Evolutionary conservation across 2,797 vertebrate genomes (phyloP).

Genomic region (Merluccius polli): DNA sequence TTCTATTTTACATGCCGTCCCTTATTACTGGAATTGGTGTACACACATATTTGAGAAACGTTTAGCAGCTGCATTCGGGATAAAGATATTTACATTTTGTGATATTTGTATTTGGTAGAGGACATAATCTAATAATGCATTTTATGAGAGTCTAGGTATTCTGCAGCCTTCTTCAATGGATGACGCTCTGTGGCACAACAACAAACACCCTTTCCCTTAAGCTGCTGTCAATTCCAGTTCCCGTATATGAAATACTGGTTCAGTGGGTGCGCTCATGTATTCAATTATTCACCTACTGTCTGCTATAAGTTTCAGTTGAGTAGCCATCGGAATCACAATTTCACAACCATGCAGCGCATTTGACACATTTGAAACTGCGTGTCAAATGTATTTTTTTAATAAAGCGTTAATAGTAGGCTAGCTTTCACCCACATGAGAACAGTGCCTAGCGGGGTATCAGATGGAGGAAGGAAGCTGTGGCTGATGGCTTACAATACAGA

Average conservation of each 20-base stretch:
- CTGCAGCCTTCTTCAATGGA: too few species aligned
- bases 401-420: neutral
- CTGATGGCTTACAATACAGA: constrained; percentile 21
- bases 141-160: neutral
- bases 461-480: constrained; percentile 49
- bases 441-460: neutral
- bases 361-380: neutral
- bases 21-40: neutral
- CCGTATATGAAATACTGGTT: neutral
- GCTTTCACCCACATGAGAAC: constrained; percentile 21
- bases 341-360: neutral
- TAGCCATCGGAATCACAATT: neutral
- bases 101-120: neutral
- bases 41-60: too few species aligned
- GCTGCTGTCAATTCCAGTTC: neutral
- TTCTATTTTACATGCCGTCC: neutral
- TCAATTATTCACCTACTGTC: neutral
- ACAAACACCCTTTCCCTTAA: neutral
- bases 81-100: too few species aligned
- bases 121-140: neutral
- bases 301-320: neutral
- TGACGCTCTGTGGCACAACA: neutral
- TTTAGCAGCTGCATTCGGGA: too few species aligned
- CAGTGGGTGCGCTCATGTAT: neutral
- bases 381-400: neutral